Evolutionary conservation across 1,140 invertebrate genomes (phyloP).

Genomic region (Tachypleus tridentatus): DNA sequence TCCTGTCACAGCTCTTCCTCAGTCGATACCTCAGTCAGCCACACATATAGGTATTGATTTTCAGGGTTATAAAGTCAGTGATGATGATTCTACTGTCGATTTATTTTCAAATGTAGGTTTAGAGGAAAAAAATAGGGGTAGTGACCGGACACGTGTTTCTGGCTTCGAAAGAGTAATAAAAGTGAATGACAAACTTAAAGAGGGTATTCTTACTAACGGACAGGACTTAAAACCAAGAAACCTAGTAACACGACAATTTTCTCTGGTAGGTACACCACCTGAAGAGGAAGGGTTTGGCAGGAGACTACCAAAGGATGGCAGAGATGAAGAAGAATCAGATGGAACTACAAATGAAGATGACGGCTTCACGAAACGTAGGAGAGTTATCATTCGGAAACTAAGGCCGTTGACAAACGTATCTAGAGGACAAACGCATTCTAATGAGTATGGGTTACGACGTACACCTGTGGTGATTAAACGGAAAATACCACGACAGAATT

Average conservation of each 20-base stretch:
- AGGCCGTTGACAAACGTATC: too few relatives aligned
- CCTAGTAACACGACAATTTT: neutral
- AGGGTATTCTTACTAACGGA: neutral
- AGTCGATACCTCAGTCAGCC: neutral
- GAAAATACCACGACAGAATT: slow-evolving; percentile 2
- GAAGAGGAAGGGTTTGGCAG: too few relatives aligned
- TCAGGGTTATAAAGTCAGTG: too few relatives aligned
- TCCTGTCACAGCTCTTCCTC: neutral
- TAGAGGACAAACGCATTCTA: too few relatives aligned
- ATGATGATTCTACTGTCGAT: too few relatives aligned
- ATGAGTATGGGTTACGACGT: too few relatives aligned
- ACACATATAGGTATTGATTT: too few relatives aligned
- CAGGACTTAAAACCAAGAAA: neutral
- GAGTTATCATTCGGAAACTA: too few relatives aligned
- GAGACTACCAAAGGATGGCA: too few relatives aligned
- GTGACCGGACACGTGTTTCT: neutral
- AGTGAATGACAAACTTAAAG: neutral
- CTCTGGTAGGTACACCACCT: neutral
- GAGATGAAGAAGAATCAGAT: too few relatives aligned
- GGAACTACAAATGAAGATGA: too few relatives aligned
- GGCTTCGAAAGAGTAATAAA: neutral
- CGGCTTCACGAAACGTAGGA: too few relatives aligned
- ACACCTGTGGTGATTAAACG: slow-evolving; percentile 10
- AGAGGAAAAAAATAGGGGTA: neutral
- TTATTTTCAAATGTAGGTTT: neutral